Percentiles rank a stretch among this genome's conserved stretches.
phyloP scores from a whole-genome alignment of 2,888 invertebrate species.

The Fragum fragum region DNA sequence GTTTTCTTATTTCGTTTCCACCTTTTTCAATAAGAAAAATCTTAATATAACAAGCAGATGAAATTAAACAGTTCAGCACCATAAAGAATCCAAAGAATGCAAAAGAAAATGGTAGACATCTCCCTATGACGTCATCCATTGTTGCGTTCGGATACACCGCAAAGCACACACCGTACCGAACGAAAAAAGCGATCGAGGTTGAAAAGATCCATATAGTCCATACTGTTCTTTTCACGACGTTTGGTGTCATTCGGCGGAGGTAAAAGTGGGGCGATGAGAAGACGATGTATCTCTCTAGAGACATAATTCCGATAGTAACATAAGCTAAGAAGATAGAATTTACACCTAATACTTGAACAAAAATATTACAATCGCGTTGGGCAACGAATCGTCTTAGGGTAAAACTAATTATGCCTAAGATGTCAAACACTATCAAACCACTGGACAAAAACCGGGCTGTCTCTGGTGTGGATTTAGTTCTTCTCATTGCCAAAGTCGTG shows the following conservation, averaged over 20 bases:
- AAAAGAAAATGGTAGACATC: conserved; percentile 26
- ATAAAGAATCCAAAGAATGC: conserved; percentile 19
- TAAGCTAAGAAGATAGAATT: conserved; percentile 36
- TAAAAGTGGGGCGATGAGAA: conserved; percentile 43
- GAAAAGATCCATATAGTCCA: conserved; percentile 25
- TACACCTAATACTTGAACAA: conserved; percentile 36
- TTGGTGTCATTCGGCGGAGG: conserved; percentile 13
- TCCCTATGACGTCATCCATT: conserved; percentile 37
- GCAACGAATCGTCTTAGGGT: conserved; percentile 37
- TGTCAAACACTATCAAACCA: conserved; percentile 40
- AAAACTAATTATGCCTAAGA: conserved; percentile 27
- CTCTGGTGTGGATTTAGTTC: conserved; percentile 18
- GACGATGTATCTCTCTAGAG: conserved; percentile 40
- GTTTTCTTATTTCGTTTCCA: background rate
- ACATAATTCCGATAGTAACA: conserved; percentile 47
- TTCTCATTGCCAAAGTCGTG: background rate
- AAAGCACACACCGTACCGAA: conserved; percentile 36
- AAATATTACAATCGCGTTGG: conserved; percentile 25
- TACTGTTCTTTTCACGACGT: conserved; percentile 9
- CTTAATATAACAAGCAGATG: conserved; percentile 28
- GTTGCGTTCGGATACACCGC: background rate
- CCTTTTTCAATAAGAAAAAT: conserved; percentile 41
- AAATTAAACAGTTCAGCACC: background rate
- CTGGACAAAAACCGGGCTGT: conserved; percentile 41
- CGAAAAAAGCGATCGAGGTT: conserved; percentile 17